phyloP scores from a whole-genome alignment of 2,888 invertebrate species.

The Hyposoter didymator region DNA sequence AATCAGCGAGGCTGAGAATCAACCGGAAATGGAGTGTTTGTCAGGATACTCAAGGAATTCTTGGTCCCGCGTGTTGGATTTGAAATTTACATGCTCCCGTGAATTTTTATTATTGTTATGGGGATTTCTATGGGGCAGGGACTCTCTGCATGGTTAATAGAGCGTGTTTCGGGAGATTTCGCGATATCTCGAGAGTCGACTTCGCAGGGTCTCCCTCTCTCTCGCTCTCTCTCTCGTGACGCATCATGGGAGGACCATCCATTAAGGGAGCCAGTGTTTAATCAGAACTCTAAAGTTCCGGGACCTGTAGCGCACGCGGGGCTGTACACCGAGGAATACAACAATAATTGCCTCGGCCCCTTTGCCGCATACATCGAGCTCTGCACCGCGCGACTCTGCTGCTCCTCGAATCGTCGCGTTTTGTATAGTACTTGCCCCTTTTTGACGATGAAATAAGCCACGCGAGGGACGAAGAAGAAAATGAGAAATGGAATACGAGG shows the following conservation, averaged over 20 bases:
- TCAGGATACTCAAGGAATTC: conserved; percentile 58
- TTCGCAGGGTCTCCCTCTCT: conserved; percentile 1
- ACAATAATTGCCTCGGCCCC: conserved; percentile 61
- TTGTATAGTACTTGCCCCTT: conserved; percentile 80
- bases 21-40: conserved; percentile 42
- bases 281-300: conserved; percentile 83
- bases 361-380: conserved; percentile 13
- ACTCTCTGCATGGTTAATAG: conserved; percentile 40
- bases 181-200: conserved; percentile 54
- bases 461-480: conserved; percentile 5
- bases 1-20: not conserved
- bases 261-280: conserved; percentile 82
- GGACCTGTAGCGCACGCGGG: conserved; percentile 31
- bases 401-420: conserved; percentile 42
- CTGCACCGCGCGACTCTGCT: not conserved
- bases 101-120: not conserved
- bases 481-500: conserved; percentile 36
- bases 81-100: conserved; percentile 47
- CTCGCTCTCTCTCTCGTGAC: conserved; percentile 40
- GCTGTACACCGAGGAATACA: conserved; percentile 28
- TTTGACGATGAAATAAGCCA: conserved; percentile 67
- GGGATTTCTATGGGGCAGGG: not conserved
- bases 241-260: conserved; percentile 78
- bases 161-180: conserved; percentile 52
- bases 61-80: conserved; percentile 37